phyloP scores from a whole-genome alignment of 2,113 vertebrate genomes.

The Cyanoramphus novaezelandiae region DNA sequence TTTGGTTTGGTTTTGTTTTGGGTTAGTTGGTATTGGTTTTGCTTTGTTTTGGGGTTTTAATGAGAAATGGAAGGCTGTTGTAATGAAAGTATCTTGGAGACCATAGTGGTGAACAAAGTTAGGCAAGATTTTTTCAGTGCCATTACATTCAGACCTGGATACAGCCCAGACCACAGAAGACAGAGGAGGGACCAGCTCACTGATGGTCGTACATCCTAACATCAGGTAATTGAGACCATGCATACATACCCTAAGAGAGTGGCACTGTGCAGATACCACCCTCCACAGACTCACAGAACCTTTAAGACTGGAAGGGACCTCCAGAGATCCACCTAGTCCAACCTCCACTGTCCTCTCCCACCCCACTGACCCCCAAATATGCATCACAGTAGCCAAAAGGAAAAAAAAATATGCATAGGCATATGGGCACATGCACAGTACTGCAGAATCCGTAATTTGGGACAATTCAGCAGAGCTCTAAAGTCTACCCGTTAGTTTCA shows the following conservation, averaged over 20 bases:
- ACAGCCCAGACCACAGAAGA: background rate
- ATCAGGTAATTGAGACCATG: background rate
- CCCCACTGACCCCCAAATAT: fast-evolving
- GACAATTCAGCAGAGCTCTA: background rate
- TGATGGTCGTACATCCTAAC: background rate
- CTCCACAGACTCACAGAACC: background rate
- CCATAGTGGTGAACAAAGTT: background rate
- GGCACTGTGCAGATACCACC: background rate
- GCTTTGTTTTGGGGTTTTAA: background rate
- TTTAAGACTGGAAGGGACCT: background rate
- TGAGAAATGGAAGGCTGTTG: background rate
- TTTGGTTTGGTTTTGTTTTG: background rate
- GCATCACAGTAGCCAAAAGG: background rate
- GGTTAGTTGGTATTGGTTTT: background rate
- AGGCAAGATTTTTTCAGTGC: background rate
- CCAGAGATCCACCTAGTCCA: background rate
- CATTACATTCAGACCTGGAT: background rate
- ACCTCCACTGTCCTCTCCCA: too few relatives aligned
- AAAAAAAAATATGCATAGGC: background rate
- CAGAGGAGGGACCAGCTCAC: background rate
- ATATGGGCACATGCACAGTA: background rate
- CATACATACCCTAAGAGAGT: background rate
- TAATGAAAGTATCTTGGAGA: background rate
- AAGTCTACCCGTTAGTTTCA: background rate
- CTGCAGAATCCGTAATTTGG: background rate